A percentile compares a stretch with the other conserved stretches of the same genome.
These are phyloP conservation scores for Sparus aurata DNA, from an alignment of 2,797 vertebrate genomes.

Conservation along the genomic window DNA sequence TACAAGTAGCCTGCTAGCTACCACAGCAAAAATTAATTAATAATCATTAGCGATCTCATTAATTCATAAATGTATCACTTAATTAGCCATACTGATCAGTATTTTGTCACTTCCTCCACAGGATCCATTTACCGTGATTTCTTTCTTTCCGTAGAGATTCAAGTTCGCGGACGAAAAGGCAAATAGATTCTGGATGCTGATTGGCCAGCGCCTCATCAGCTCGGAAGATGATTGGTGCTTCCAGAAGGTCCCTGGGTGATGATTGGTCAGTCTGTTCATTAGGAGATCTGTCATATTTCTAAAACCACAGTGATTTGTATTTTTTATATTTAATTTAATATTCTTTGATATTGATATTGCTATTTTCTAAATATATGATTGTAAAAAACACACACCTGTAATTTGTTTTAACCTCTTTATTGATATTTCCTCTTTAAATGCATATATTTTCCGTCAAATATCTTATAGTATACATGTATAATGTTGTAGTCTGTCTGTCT, in stretches of 20 bases:
- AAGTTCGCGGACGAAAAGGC: conserved; percentile 5
- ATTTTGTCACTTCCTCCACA: neutral
- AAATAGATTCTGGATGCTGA: neutral
- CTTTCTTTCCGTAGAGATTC: neutral
- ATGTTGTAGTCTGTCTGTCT: neutral
- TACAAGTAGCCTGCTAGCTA: too few relatives aligned
- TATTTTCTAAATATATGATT: neutral
- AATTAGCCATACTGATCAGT: neutral
- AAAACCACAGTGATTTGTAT: neutral
- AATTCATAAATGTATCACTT: neutral
- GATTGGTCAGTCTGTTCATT: conserved; percentile 18
- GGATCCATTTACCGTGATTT: fast-evolving
- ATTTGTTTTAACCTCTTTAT: neutral
- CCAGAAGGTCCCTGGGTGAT: fast-evolving
- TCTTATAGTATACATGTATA: neutral
- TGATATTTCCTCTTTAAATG: too few relatives aligned
- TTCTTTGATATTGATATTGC: too few relatives aligned
- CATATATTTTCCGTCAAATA: neutral
- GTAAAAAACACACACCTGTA: neutral
- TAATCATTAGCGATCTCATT: neutral
- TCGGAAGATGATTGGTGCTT: conserved; percentile 55
- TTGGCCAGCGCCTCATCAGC: conserved; percentile 7
- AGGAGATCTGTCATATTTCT: neutral
- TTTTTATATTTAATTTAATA: too few relatives aligned
- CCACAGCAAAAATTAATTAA: neutral